Evolutionary conservation across 2,113 vertebrate genomes (phyloP), one percentile per base, ranked within the genome.

Genomic region (Prolemur simus): DNA sequence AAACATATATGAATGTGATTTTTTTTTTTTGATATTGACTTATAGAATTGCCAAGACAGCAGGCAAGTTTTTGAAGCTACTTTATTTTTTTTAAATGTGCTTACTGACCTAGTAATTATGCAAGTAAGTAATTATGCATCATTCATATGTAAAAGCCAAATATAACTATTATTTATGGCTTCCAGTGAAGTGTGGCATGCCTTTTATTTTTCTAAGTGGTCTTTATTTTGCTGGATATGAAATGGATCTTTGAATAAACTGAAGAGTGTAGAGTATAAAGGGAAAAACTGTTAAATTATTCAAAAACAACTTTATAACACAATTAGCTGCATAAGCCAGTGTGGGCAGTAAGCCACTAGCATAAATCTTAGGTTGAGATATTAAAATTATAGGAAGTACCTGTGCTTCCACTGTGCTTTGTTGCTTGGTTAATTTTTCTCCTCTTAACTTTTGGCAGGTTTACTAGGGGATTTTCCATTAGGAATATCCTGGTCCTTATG

Each of bases 381-480:
- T 8, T 95, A 60, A 97, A 77, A 86, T 54, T 80, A 9, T 47
- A 52, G 37, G 17, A 89, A 80, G 34, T 96, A 17, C 42, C 69
- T 87, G 15, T 82, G 63, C 23, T 77, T 84, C 74, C 9, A 64
- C 18, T 85, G 6, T 74, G n/a, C 77, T 86, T 64, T 94, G 45
- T 94, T 91, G 54, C 29, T 37, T 88, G 32, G 32, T 92, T 87
- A 84, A 78, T 88, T 85, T 89, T 95, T 85, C 81, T 94, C 25
- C 37, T 92, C 37, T 87, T 64, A 86, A 92, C 42, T 76, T 97
- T 47, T 39, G 34, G 32, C 37, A 77, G 58, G 8, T 73, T 96
- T 95, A 71, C 58, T 81, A 54, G 86, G 73, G 47, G 93, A 85
- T 95, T 96, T 96, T 82, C 58, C 34, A 66, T 60, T 94, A 87